phyloP scores from a whole-genome alignment of 2,797 vertebrate species.

The Gorsachius magnificus region DNA sequence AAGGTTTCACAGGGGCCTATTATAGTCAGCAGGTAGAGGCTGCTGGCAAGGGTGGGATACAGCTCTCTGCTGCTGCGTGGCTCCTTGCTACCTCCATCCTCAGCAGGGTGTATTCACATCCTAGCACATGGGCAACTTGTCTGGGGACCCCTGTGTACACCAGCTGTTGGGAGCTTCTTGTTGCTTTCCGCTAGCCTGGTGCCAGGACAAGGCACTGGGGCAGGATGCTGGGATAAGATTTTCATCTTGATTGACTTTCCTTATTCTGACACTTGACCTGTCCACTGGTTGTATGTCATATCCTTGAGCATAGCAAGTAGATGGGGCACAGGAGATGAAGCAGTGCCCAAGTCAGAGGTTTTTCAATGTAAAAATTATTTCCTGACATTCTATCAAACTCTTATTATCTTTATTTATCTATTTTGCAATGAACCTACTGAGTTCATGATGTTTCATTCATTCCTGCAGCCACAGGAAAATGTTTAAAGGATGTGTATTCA shows the following conservation, averaged over 20 bases:
- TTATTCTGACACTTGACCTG: neutral
- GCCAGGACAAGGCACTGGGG: neutral
- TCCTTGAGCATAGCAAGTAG: neutral
- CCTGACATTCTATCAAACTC: neutral
- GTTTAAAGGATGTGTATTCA: neutral
- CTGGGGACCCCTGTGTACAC: neutral
- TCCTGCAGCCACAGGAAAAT: neutral
- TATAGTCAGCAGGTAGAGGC: neutral
- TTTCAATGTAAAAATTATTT: neutral
- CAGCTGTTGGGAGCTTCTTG: neutral
- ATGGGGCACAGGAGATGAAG: neutral
- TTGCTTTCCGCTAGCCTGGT: neutral
- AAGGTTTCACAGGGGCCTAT: neutral
- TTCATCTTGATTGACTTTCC: neutral
- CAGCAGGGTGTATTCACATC: neutral
- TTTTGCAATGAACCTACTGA: neutral
- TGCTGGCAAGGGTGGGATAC: neutral
- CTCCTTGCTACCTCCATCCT: neutral
- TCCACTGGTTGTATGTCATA: neutral
- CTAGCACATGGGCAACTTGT: accelerated
- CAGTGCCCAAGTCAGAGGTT: neutral
- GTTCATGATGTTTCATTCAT: neutral
- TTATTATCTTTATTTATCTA: neutral
- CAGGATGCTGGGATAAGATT: neutral
- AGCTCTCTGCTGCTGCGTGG: neutral